Percentiles rank a stretch among this genome's conserved stretches.
These are phyloP conservation scores for Hoplostethus mediterraneus DNA, from an alignment of 2,797 vertebrate species.

Conservation along the genomic window DNA sequence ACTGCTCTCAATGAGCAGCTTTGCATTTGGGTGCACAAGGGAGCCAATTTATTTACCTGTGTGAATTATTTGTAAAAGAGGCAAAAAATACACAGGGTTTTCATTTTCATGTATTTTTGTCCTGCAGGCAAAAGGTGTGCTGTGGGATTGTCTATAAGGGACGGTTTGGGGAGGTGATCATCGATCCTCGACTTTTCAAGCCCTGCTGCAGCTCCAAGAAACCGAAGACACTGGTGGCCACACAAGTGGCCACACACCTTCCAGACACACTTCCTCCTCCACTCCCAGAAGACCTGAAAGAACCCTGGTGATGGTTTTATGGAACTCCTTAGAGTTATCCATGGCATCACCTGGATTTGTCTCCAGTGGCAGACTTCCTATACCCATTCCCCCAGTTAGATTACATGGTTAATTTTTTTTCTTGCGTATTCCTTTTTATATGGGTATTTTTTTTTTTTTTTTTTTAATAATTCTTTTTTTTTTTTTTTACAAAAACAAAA, in stretches of 20 bases:
- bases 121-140: constrained; percentile 86
- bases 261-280: constrained; percentile 73
- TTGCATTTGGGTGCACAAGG: background rate
- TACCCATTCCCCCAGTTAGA: constrained; percentile 62
- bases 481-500: constrained; percentile 71
- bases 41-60: accelerated
- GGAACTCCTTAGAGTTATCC: constrained; percentile 67
- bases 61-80: too few species aligned
- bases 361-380: constrained; percentile 89
- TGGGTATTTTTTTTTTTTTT: constrained; percentile 72
- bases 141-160: constrained; percentile 90
- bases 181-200: constrained; percentile 89
- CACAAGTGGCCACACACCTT: constrained; percentile 74
- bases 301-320: constrained; percentile 83
- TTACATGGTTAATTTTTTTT: constrained; percentile 54
- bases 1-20: background rate
- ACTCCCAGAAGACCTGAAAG: constrained; percentile 77
- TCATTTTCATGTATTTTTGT: background rate
- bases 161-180: constrained; percentile 89
- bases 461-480: constrained; percentile 65
- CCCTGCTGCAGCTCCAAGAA: constrained; percentile 88
- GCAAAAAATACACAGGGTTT: too few species aligned
- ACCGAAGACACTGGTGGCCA: constrained; percentile 74
- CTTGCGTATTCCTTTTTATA: constrained; percentile 60
- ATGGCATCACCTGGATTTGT: constrained; percentile 82